Base-by-base conservation (phyloP, 2,888 invertebrate genomes). In the Melieria crassipennis region DNA sequence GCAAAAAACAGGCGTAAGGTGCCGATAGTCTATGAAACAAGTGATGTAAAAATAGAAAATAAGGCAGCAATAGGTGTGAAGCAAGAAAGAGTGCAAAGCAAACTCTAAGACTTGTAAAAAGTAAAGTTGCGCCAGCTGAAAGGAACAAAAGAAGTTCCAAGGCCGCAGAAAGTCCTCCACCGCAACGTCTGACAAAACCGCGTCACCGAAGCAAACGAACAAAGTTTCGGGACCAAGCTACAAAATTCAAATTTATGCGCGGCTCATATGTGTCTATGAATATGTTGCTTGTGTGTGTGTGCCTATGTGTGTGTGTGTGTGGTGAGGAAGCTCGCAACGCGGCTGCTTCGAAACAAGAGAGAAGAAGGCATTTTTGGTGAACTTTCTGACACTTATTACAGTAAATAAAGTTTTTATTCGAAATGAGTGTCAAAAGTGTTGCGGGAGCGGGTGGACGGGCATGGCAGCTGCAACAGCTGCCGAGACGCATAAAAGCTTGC, bases 361-460 rank as follows among this genome's bases (percentile, higher is more conserved):
- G 13, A 4, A 9, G 7, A 45, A 61, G 50, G 47, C 1, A 10
- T 52, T 43, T 10, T 10, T 7, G 43, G 57, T n/a, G 45, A 71
- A 71, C 66, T 66, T 71, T 71, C 47, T 71, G 66, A 65, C 70
- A 65, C 66, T 71, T 66, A 71, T 66, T 56, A 62, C 43, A 10
- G 47, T 16, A 66, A 66, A 62, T 43, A 71, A 71, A 71, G 48
- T 61, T 70, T 65, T 52, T 7, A 7, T 50, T 64, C 56, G 5
- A 47, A 61, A 46, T 16, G 5, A 4, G 5, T 9, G n/a, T 13
- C 7, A 9, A 45, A 61, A 6, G 11, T 9, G 43, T 5, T 60
- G 42, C 11, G 57, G 7, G 10, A 4, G 10, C 30, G 42, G 4
- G 43, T 5, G 11, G 43, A 30, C 30, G 58, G 11, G 30, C 57